phyloP scores from a whole-genome alignment of 1,140 invertebrate genomes.

The Carposina sasakii region DNA sequence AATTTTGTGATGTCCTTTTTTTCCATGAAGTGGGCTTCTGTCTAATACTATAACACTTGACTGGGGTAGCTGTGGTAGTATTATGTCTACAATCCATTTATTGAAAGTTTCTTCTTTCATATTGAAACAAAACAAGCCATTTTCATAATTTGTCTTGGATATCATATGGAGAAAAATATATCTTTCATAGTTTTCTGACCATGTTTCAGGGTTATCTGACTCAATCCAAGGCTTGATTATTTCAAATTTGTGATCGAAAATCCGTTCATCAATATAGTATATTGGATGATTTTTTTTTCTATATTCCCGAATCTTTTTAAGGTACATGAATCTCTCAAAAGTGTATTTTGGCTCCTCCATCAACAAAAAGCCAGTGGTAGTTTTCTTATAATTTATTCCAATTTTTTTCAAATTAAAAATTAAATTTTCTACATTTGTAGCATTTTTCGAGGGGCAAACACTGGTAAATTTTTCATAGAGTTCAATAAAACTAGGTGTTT shows the following conservation, averaged over 20 bases:
- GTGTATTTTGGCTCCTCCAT: constrained; percentile 34
- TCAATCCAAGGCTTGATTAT: constrained; percentile 16
- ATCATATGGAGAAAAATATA: constrained; percentile 28
- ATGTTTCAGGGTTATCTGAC: constrained; percentile 13
- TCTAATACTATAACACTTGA: constrained; percentile 34
- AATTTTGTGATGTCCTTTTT: constrained; percentile 14
- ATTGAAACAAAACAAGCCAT: constrained; percentile 27
- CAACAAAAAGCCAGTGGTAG: constrained; percentile 17
- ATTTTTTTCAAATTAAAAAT: constrained; percentile 10
- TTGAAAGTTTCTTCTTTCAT: constrained; percentile 19
- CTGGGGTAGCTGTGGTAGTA: constrained; percentile 21
- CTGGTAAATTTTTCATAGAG: too few relatives aligned
- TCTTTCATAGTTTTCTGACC: background rate
- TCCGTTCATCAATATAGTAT: constrained; percentile 37
- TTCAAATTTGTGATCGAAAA: too few relatives aligned
- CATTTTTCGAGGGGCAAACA: background rate
- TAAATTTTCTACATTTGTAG: background rate
- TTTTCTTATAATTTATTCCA: constrained; percentile 21
- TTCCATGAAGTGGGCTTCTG: constrained; percentile 23
- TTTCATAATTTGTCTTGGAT: constrained; percentile 21
- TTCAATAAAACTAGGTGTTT: background rate
- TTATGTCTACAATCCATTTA: constrained; percentile 38
- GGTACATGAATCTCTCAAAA: constrained; percentile 34
- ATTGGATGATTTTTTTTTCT: constrained; percentile 17
- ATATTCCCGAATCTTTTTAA: constrained; percentile 26